These are phyloP conservation scores for Melanostoma mellinum DNA, from an alignment of 2,888 invertebrate genomes.

Conservation along the genomic window DNA sequence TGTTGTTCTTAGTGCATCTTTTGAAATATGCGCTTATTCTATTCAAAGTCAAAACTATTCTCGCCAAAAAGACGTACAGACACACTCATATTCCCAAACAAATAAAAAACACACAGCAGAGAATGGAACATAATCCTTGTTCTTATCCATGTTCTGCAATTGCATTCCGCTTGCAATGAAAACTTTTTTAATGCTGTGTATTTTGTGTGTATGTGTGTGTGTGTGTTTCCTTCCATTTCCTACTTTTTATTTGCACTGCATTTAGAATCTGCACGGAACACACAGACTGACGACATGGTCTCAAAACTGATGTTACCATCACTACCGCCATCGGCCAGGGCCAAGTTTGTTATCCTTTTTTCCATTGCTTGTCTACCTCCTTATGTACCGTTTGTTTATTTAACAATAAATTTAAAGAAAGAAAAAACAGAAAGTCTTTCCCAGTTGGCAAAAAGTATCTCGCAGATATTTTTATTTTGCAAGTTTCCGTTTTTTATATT, in stretches of 20 bases:
- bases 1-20: conserved; percentile 17
- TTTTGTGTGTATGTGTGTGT: not conserved
- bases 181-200: conserved; percentile 59
- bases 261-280: conserved; percentile 12
- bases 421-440: not conserved
- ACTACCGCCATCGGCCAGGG: conserved; percentile 20
- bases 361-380: not conserved
- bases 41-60: conserved; percentile 37
- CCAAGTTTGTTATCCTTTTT: conserved; percentile 55
- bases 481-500: not conserved
- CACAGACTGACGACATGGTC: conserved; percentile 48
- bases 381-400: conserved; percentile 41
- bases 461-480: conserved; percentile 21
- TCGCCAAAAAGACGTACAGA: conserved; percentile 24
- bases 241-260: conserved; percentile 15
- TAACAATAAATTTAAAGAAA: conserved; percentile 45
- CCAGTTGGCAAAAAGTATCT: not conserved
- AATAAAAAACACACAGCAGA: conserved; percentile 4
- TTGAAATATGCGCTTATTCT: conserved; percentile 49
- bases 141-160: conserved; percentile 56
- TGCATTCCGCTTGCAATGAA: conserved; percentile 62
- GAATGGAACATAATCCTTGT: conserved; percentile 40
- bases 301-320: conserved; percentile 56
- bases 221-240: not conserved
- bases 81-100: not conserved